Conservation (phyloP, 2,797 vertebrate species). For the Tauraco hartlaubi region DNA sequence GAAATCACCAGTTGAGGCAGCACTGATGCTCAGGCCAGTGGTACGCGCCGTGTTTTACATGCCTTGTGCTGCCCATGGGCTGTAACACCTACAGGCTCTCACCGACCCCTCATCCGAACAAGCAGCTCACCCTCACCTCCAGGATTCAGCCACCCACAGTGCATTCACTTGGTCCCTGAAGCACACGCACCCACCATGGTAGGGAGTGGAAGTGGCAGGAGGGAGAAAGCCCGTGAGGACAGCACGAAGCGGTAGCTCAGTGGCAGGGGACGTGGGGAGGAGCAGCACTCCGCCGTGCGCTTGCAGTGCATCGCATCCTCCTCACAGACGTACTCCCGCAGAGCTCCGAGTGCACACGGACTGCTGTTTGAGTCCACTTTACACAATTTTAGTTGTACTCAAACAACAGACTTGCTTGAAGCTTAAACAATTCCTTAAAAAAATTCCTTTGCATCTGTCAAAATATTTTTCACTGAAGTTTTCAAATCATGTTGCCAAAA, state of each 20-base stretch:
- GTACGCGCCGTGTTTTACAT: not conserved
- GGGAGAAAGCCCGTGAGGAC: not conserved
- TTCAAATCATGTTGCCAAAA: not conserved
- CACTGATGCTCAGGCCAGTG: not conserved
- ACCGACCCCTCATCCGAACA: not conserved
- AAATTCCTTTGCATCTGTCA: not conserved
- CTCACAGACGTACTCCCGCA: fast-evolving
- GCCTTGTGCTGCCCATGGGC: fast-evolving
- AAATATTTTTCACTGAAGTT: not conserved
- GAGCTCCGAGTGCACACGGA: not conserved
- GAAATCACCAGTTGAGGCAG: not conserved
- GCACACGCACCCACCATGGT: fast-evolving
- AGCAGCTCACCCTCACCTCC: not conserved
- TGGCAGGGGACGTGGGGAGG: not conserved
- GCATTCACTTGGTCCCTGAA: not conserved
- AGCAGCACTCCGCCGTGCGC: not conserved
- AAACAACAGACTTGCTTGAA: not conserved
- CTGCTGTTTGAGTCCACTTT: not conserved
- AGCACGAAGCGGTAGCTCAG: not conserved
- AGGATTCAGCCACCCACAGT: not conserved
- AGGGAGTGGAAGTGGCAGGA: not conserved
- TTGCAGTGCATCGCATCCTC: not conserved
- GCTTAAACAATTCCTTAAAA: not conserved
- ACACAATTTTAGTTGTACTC: not conserved
- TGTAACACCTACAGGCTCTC: not conserved